phyloP scores from a whole-genome alignment of 2,797 vertebrate genomes.

The Limosa lapponica region DNA sequence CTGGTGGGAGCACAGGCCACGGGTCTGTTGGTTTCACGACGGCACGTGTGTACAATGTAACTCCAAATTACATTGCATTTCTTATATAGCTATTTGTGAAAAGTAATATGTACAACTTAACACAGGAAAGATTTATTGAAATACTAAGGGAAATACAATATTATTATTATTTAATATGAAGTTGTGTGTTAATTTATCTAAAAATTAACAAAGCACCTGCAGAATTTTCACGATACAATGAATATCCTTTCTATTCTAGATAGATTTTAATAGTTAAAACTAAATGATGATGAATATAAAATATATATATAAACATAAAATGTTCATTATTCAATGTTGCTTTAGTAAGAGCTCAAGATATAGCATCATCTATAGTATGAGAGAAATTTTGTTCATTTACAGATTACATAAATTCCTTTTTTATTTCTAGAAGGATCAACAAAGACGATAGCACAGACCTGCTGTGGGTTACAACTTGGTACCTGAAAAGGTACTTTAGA shows the following conservation, averaged over 20 bases:
- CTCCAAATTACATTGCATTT: background rate
- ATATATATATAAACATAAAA: background rate
- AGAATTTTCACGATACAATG: background rate
- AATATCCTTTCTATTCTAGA: background rate
- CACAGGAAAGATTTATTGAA: background rate
- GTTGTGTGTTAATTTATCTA: background rate
- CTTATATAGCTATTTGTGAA: background rate
- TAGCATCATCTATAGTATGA: background rate
- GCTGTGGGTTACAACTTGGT: background rate
- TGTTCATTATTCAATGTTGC: background rate
- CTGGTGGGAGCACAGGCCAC: conserved; percentile 57
- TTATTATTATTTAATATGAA: background rate
- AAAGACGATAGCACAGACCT: background rate
- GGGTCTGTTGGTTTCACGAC: background rate
- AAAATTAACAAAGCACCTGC: background rate
- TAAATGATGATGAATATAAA: background rate
- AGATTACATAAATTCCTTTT: background rate
- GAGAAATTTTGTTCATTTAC: background rate
- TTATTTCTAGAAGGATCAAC: background rate
- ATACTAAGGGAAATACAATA: background rate
- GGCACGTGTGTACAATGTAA: background rate
- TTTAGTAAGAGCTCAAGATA: background rate
- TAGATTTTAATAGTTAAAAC: background rate
- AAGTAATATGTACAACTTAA: background rate
- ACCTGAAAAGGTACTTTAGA: background rate